Base-by-base conservation (phyloP, 2,113 vertebrate species). In the Ramphastos sulfuratus region DNA sequence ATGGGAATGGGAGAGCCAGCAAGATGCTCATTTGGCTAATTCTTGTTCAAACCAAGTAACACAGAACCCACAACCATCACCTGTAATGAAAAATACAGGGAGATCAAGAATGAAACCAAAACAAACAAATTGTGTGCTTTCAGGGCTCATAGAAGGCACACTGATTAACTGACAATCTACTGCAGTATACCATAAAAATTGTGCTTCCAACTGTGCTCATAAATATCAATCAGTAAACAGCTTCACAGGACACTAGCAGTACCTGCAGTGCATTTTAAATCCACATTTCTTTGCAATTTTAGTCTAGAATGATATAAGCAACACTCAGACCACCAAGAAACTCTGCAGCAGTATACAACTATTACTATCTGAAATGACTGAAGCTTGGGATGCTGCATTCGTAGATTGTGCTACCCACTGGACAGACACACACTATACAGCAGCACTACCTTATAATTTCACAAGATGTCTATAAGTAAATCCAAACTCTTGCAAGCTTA, bases 211-310 rank as follows among this genome's bases (percentile, higher is more conserved):
- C 33, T 58, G 59, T 20, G 52, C 71, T 86, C 50, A 48, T 82
- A 66, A 71, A 77, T 14, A 82, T 10, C 21, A 82, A n/a, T 25
- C n/a, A 73, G 28, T 63, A 39, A 84, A 52, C 30, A 59, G 63
- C 39, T 85, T 83, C n/a, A 50, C 5, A 52, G 55, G 52, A 78
- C 39, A 27, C 21, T 37, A 35, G 25, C 0, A 2, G 9, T 65
- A 77, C 25, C 69, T 33, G 31, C 56, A 63, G 50, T 4, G 2
- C n/a, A 46, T 52, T 65, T 44, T 52, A 85, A 82, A 28, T 1
- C 4, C n/a, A 6, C 1, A 2, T 23, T 58, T 63, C 39, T 28
- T 28, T 65, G 28, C 0, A 3, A 61, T 6, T 21, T 69, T 66
- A 52, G 35, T 33, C 58, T 85, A 79, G 74, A 91, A 77, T 1